Percentiles rank a stretch among this genome's conserved stretches.
These are phyloP conservation scores for Melieria crassipennis DNA, from an alignment of 2,888 invertebrate genomes.

Conservation along the genomic window DNA sequence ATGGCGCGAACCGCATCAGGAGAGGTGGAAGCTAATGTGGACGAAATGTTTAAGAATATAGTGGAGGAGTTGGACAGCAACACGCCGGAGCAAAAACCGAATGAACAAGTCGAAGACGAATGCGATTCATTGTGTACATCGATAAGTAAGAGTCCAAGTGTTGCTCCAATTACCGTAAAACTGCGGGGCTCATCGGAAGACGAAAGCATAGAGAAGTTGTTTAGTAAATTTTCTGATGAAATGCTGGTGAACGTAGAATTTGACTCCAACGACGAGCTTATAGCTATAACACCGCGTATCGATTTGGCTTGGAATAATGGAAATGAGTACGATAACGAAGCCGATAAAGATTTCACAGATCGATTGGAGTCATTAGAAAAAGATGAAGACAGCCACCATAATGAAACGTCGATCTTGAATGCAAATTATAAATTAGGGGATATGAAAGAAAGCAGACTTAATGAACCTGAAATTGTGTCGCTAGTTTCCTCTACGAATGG, in stretches of 20 bases:
- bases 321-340: slow-evolving; percentile 22
- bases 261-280: slow-evolving; percentile 61
- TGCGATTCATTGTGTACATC: slow-evolving; percentile 57
- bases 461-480: too few species aligned
- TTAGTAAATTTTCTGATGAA: slow-evolving; percentile 60
- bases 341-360: slow-evolving; percentile 49
- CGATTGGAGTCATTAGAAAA: slow-evolving; percentile 53
- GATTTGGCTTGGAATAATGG: slow-evolving; percentile 26
- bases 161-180: slow-evolving; percentile 53
- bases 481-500: too few species aligned
- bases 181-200: slow-evolving; percentile 60
- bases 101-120: slow-evolving; percentile 32
- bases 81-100: slow-evolving; percentile 31
- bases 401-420: too few species aligned
- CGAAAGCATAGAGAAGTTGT: slow-evolving; percentile 62
- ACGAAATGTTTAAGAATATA: slow-evolving; percentile 56
- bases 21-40: slow-evolving; percentile 45
- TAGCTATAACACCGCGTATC: slow-evolving; percentile 54
- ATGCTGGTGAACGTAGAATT: slow-evolving; percentile 63
- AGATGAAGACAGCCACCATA: slow-evolving; percentile 37
- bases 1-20: slow-evolving; percentile 20
- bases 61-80: slow-evolving; percentile 47
- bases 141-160: slow-evolving; percentile 59
- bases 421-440: too few species aligned
- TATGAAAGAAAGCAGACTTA: background rate